Evolutionary conservation across 2,888 invertebrate genomes (phyloP), one percentile per base, ranked within the genome.

Genomic region (Periphyllus acericola): DNA sequence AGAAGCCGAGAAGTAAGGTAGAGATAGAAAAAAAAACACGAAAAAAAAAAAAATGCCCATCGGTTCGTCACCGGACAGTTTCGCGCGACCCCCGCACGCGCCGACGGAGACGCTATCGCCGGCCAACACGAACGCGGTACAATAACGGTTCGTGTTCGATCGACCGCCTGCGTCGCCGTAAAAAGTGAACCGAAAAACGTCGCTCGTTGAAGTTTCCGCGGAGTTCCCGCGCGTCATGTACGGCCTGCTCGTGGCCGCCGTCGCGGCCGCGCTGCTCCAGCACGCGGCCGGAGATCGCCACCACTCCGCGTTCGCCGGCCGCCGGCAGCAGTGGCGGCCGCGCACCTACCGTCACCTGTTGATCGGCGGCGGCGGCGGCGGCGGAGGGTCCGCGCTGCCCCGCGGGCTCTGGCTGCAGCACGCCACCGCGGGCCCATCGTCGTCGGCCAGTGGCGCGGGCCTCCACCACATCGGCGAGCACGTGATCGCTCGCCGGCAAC

Each of bases 341-440:
- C 52, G 14, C 52, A 6, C 3, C 60, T 60, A 80, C n/a, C 60
- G 34, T 3, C 79, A 55, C 5, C 6, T 72, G 66, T 34, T 71
- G 55, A 5, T 72, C 79, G 66, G 25, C 25, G 32, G 66, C 32
- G 66, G 25, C 25, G 32, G 66, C 32, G 46, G 46, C 25, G 46
- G 14, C 8, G 46, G 46, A 46, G 32, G 46, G 21, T 60, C 60
- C n/a, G 29, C 21, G 2, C 21, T 79, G 55, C 78, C 78, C 34
- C 85, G 85, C 79, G 55, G 85, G 21, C 52, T 34, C 36, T 86
- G 86, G 86, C 46, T 78, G 0, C 68, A 46, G 32, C 40, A 36
- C 25, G 40, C 75, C 32, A 29, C 29, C 36, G 74, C 21, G 34
- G 32, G 34, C 17, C 21, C 21, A 21, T 40, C 21, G 76, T 21